Evolutionary conservation across 1,140 invertebrate species (phyloP).

Genomic region (Caenorhabditis inopinata): DNA sequence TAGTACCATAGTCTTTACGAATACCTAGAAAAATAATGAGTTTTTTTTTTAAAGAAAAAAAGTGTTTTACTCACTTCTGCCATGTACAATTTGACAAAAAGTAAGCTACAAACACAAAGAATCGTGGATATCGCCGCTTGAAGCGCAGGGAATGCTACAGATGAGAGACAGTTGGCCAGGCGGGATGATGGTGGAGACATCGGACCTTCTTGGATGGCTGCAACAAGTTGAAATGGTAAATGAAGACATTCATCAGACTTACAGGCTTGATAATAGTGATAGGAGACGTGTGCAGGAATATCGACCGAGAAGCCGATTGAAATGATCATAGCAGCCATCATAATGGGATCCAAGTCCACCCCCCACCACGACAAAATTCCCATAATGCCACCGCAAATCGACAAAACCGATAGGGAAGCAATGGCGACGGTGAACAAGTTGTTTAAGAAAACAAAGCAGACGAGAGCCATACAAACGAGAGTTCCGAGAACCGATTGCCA

Average conservation of each 20-base stretch:
- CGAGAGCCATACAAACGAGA: conserved; percentile 61
- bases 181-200: conserved; percentile 51
- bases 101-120: conserved; percentile 58
- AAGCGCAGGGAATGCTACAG: conserved; percentile 62
- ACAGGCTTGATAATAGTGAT: conserved; percentile 69
- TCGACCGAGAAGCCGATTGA: conserved; percentile 69
- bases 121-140: conserved; percentile 63
- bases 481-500: conserved; percentile 66
- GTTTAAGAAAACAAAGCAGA: conserved; percentile 69
- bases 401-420: conserved; percentile 66
- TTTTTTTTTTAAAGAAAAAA: not conserved
- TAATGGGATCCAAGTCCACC: conserved; percentile 67
- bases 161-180: conserved; percentile 64
- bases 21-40: conserved; percentile 42
- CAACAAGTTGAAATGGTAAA: not conserved
- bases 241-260: not conserved
- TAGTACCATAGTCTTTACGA: conserved; percentile 62
- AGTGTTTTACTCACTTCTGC: conserved; percentile 45
- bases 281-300: conserved; percentile 68
- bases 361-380: conserved; percentile 67
- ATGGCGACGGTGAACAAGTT: conserved; percentile 67
- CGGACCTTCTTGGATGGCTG: conserved; percentile 48
- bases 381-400: conserved; percentile 67
- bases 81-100: conserved; percentile 65
- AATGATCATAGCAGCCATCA: conserved; percentile 69